Conservation (phyloP, 2,888 invertebrate species). For the Drosophila birchii region DNA sequence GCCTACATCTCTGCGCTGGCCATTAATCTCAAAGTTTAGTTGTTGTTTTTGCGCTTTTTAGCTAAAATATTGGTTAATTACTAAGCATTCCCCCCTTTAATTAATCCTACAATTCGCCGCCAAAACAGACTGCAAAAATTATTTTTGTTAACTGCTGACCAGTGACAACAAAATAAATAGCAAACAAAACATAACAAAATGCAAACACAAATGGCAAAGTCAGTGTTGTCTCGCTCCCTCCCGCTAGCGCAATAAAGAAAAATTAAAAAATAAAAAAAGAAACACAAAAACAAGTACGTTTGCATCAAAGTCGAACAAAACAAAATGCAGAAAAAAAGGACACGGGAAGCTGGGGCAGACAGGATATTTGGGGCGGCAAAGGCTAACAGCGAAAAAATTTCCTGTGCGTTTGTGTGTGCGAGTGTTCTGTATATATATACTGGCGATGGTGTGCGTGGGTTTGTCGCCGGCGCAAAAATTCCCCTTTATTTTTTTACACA, state of each 20-base stretch:
- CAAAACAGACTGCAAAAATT: constrained; percentile 7
- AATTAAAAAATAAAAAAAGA: background rate
- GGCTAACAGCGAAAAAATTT: constrained; percentile 76
- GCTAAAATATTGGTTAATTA: constrained; percentile 15
- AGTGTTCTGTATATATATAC: constrained; percentile 31
- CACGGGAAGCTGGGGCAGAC: constrained; percentile 26
- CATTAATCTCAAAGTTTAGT: background rate
- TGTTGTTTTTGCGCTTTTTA: background rate
- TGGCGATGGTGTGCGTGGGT: constrained; percentile 53
- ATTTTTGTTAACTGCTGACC: constrained; percentile 34
- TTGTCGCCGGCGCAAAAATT: constrained; percentile 68
- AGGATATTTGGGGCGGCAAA: constrained; percentile 72
- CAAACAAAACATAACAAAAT: constrained; percentile 3
- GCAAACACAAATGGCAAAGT: constrained; percentile 66
- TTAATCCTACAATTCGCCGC: constrained; percentile 9
- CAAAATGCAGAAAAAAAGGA: constrained; percentile 60
- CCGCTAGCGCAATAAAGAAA: constrained; percentile 21
- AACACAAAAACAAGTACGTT: constrained; percentile 24
- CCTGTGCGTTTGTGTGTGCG: constrained; percentile 59
- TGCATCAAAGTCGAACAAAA: constrained; percentile 78
- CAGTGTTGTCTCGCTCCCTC: constrained; percentile 37
- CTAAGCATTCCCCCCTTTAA: background rate
- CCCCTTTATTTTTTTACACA: constrained; percentile 73
- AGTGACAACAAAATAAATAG: constrained; percentile 6
- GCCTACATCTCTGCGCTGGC: constrained; percentile 58